phyloP scores from a whole-genome alignment of 2,888 invertebrate genomes.

The Conistra vaccinii region DNA sequence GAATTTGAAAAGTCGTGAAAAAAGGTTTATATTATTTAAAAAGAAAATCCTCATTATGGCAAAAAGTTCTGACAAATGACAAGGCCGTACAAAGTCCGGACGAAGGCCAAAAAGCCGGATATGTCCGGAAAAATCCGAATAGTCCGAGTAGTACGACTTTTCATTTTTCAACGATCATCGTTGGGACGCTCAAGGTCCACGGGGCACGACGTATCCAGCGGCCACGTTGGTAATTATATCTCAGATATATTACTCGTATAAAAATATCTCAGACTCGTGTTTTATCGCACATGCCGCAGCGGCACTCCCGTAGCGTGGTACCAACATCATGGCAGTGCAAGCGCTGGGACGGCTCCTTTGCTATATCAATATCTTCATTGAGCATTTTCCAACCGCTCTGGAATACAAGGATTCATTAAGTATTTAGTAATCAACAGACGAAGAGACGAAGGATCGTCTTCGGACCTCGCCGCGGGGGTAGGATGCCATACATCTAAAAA shows the following conservation, averaged over 20 bases:
- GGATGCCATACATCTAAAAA: not conserved
- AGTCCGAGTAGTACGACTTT: not conserved
- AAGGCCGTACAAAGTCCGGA: not conserved
- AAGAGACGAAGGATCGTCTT: not conserved
- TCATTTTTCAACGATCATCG: not conserved
- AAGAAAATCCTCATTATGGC: not conserved
- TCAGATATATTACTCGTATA: too few relatives aligned
- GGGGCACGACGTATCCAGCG: not conserved
- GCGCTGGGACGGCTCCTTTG: constrained; percentile 65
- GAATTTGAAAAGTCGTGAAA: not conserved
- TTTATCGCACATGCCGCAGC: constrained; percentile 75
- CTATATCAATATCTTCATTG: constrained; percentile 58
- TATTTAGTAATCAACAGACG: not conserved
- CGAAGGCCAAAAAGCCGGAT: not conserved
- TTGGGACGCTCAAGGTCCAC: not conserved
- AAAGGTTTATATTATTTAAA: not conserved
- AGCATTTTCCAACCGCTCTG: constrained; percentile 77
- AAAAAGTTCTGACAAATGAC: not conserved
- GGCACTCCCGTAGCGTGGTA: constrained; percentile 75
- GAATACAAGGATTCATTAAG: constrained; percentile 45
- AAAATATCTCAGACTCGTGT: constrained; percentile 63
- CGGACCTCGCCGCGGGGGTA: not conserved
- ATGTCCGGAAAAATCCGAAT: not conserved
- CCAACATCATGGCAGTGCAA: constrained; percentile 76
- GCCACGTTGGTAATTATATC: not conserved